phyloP scores from a whole-genome alignment of 2,113 vertebrate species.

The Cryptoleucopteryx plumbea region DNA sequence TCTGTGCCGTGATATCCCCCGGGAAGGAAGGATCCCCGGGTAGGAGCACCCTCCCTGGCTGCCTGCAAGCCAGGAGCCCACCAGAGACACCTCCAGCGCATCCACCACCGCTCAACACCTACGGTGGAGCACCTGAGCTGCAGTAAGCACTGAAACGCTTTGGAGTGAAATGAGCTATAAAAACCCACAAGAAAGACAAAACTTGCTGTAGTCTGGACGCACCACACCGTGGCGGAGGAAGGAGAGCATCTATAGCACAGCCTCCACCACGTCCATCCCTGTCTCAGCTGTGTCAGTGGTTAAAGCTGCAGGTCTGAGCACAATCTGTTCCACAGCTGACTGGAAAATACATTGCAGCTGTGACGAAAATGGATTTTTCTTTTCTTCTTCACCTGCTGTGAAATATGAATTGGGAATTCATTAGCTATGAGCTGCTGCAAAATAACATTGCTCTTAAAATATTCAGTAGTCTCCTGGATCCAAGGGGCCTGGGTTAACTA shows the following conservation, averaged over 20 bases:
- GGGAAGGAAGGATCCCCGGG: not conserved
- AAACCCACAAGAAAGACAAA: not conserved
- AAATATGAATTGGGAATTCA: slow-evolving; percentile 33
- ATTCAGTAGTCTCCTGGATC: not conserved
- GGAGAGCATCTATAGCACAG: not conserved
- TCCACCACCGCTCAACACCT: not conserved
- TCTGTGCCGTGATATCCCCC: not conserved
- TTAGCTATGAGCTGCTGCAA: slow-evolving; percentile 32
- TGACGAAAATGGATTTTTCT: slow-evolving; percentile 22
- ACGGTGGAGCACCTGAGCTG: not conserved
- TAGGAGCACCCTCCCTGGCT: not conserved
- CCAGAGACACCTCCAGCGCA: not conserved
- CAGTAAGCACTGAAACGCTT: not conserved
- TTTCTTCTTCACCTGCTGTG: slow-evolving; percentile 1
- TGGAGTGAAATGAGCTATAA: not conserved
- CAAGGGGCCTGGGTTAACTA: slow-evolving; percentile 11
- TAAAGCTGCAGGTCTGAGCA: not conserved
- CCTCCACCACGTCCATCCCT: not conserved
- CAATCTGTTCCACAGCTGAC: not conserved
- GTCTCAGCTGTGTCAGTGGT: not conserved
- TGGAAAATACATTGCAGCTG: slow-evolving; percentile 12
- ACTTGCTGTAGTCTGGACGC: not conserved
- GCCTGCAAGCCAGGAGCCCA: not conserved
- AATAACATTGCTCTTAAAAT: not conserved
- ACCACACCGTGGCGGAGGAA: not conserved